These are phyloP conservation scores for Motacilla alba DNA, from an alignment of 2,113 vertebrate species.

Conservation along the genomic window DNA sequence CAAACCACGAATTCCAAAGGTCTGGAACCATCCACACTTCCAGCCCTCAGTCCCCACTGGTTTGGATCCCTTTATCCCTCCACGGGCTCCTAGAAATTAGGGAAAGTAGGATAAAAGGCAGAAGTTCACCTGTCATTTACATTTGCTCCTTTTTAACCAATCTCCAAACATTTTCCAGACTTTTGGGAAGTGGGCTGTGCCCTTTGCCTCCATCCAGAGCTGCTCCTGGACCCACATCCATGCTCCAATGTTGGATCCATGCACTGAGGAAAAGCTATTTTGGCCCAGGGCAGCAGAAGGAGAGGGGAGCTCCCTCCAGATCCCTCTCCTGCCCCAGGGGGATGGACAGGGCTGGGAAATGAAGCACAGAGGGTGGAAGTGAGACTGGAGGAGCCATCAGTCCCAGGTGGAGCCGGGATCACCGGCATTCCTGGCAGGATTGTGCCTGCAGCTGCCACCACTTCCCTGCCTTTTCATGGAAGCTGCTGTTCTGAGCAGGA, in stretches of 20 bases:
- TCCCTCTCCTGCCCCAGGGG: neutral
- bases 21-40: neutral
- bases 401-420: neutral
- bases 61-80: neutral
- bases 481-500: neutral
- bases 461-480: neutral
- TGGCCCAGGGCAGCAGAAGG: neutral
- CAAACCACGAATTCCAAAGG: neutral
- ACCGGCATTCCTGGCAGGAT: neutral
- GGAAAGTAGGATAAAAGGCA: neutral
- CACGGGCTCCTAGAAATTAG: neutral
- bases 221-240: neutral
- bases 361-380: accelerated
- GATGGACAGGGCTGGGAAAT: neutral
- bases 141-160: neutral
- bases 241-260: accelerated
- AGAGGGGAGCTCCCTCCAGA: neutral
- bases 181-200: neutral
- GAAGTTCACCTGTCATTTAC: accelerated
- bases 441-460: neutral
- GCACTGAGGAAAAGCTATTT: neutral
- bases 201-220: neutral
- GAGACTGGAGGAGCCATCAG: neutral
- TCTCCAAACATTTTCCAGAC: neutral
- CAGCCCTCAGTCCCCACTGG: no score